phyloP scores from a whole-genome alignment of 2,888 invertebrate genomes.

The Blera fallax region DNA sequence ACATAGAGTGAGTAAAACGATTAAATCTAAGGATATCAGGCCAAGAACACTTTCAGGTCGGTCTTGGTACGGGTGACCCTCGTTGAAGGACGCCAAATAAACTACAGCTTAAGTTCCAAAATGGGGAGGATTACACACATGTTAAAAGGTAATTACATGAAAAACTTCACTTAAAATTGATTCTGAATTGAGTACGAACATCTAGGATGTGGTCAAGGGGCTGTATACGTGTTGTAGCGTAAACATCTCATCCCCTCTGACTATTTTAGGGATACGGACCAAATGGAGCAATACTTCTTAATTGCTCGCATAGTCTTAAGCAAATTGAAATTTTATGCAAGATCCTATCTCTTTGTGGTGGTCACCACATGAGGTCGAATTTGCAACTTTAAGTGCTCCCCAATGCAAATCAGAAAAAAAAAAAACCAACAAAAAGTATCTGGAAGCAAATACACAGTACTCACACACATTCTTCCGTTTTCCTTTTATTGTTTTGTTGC shows the following conservation, averaged over 20 bases:
- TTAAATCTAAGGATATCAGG: constrained; percentile 42
- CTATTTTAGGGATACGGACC: neutral
- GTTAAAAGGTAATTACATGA: constrained; percentile 69
- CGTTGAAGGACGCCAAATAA: constrained; percentile 24
- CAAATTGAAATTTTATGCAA: constrained; percentile 71
- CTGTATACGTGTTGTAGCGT: neutral
- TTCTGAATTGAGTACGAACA: constrained; percentile 60
- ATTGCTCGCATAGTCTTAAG: constrained; percentile 39
- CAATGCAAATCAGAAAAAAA: neutral
- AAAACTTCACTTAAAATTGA: constrained; percentile 69
- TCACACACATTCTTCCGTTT: neutral
- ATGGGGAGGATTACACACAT: constrained; percentile 35
- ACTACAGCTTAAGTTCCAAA: constrained; percentile 7
- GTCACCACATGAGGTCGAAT: constrained; percentile 57
- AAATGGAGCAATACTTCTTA: constrained; percentile 16
- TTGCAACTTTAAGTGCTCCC: constrained; percentile 54
- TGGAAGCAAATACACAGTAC: neutral
- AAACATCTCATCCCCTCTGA: neutral
- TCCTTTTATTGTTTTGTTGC: constrained; percentile 42
- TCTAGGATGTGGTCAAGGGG: neutral
- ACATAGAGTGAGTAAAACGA: constrained; percentile 28
- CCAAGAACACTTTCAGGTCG: constrained; percentile 30
- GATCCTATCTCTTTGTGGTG: constrained; percentile 46
- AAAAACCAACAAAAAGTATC: neutral
- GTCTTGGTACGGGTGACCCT: neutral